These are phyloP conservation scores for Reticulitermes lucifugus DNA, from an alignment of 2,888 invertebrate genomes.

Conservation along the genomic window DNA sequence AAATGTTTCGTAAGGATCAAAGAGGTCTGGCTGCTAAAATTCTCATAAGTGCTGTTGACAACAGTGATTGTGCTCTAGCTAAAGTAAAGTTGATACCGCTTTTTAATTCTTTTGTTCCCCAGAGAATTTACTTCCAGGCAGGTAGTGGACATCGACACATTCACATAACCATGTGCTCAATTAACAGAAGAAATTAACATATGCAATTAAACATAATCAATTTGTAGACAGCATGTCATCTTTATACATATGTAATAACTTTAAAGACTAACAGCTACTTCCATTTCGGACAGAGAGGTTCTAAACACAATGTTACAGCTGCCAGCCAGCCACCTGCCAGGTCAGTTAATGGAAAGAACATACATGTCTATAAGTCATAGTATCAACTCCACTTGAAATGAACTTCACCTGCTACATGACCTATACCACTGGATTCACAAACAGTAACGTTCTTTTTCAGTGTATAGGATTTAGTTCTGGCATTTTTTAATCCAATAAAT, in stretches of 20 bases:
- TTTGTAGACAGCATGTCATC: background rate
- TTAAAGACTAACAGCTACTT: constrained; percentile 11
- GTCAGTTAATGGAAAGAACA: background rate
- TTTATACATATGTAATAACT: background rate
- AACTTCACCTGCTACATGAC: background rate
- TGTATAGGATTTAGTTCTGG: constrained; percentile 27
- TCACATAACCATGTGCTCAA: constrained; percentile 15
- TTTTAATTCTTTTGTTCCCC: background rate
- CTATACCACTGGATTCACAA: constrained; percentile 20
- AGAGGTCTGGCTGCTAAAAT: constrained; percentile 22
- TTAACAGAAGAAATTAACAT: background rate
- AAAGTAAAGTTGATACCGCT: constrained; percentile 39
- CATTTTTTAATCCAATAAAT: constrained; percentile 36
- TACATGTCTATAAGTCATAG: background rate
- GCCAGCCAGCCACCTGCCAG: background rate
- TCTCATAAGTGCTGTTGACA: constrained; percentile 48
- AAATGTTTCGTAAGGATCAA: background rate
- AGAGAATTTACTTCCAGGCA: background rate
- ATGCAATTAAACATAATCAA: background rate
- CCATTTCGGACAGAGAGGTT: background rate
- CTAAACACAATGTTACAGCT: background rate
- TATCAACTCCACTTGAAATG: constrained; percentile 32
- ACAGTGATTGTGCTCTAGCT: constrained; percentile 43
- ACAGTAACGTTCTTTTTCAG: background rate
- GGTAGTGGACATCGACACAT: background rate